Evolutionary conservation across 2,888 invertebrate genomes (phyloP), one percentile per base, ranked within the genome.

Genomic region (Cacoxenus indagator): DNA sequence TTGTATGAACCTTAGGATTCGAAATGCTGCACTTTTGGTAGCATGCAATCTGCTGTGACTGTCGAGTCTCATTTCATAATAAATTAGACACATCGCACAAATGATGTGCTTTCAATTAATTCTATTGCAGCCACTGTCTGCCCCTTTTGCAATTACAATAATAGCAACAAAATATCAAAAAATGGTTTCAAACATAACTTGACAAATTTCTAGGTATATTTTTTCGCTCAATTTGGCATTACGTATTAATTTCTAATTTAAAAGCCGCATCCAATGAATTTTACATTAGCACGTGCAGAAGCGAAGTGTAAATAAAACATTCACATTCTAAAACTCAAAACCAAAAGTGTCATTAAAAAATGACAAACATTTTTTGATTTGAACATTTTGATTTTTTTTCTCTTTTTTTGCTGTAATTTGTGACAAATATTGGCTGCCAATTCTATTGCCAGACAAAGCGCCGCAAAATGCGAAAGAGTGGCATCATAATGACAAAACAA

Each of bases 341-440:
- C 29, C 57, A 57, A 68, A 76, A 80, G 80, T 80, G 80, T 82
- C 81, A 82, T 76, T 81, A 78, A 82, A 80, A 80, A 82, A 78
- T 75, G 70, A 54, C 17, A 73, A 71, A 69, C 73, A 80, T 82
- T 75, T 82, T 80, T 80, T 80, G 76, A 14, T 82, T 82, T 70
- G 74, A 81, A 82, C n/a, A 43, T 43, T 9, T 24, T 54, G 17
- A 24, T 54, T 19, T 54, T 54, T n/a, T 57, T 26, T 4, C 14
- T 0, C n/a, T 29, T 29, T 57, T 57, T 57, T 71, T 75, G 77
- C 81, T 75, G n/a, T n/a, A 76, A 81, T 78, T 75, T 80, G 78
- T 82, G 81, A 80, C 80, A 82, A 80, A 82, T 79, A 80, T 78
- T 74, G 71, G 73, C 78, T 80, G 78, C 76, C 78, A 82, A 78